Percentiles rank a stretch among this genome's conserved stretches.
These are phyloP conservation scores for Drosophila cognata DNA, from an alignment of 2,888 invertebrate species.

Conservation along the genomic window DNA sequence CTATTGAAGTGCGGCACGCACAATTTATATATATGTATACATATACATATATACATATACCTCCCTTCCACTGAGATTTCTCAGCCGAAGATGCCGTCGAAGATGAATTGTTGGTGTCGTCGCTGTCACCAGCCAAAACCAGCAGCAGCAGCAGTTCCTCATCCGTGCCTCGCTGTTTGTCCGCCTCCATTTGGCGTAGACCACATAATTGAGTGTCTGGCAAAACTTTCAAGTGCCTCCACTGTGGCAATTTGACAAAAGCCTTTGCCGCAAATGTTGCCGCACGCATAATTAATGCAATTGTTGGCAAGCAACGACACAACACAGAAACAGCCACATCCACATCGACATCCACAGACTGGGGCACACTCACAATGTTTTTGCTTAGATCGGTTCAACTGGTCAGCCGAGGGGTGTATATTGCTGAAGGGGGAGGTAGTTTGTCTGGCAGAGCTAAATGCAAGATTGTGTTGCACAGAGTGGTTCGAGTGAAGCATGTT, in stretches of 20 bases:
- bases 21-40: conserved; percentile 37
- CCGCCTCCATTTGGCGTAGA: conserved; percentile 14
- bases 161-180: background rate
- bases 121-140: conserved; percentile 39
- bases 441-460: conserved; percentile 30
- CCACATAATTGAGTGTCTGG: conserved; percentile 64
- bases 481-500: conserved; percentile 5
- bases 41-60: background rate
- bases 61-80: conserved; percentile 28
- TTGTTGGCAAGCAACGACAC: conserved; percentile 59
- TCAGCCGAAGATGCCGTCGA: conserved; percentile 38
- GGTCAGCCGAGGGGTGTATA: conserved; percentile 42
- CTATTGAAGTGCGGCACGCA: conserved; percentile 78
- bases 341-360: conserved; percentile 1
- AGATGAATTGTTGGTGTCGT: conserved; percentile 75
- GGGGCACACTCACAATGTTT: conserved; percentile 9
- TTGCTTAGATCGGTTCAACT: conserved; percentile 33
- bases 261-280: conserved; percentile 60
- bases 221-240: conserved; percentile 54
- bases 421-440: background rate
- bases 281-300: conserved; percentile 78
- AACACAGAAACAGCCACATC: conserved; percentile 9
- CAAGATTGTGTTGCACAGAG: conserved; percentile 44
- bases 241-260: conserved; percentile 61
- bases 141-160: conserved; percentile 15